Evolutionary conservation across 2,888 invertebrate genomes (phyloP), one percentile per base, ranked within the genome.

Genomic region (Phania funesta): DNA sequence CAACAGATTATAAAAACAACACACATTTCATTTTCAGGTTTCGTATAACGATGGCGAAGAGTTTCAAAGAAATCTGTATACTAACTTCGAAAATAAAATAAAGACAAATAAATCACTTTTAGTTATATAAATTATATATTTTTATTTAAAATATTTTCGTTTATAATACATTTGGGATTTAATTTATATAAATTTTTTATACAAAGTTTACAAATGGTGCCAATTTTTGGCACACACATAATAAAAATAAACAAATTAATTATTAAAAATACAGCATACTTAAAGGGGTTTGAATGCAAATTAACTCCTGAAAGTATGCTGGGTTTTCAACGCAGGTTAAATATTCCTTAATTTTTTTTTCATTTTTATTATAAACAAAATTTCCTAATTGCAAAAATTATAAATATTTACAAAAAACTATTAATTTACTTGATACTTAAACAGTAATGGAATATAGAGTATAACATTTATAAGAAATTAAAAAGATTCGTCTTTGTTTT

Each of bases 81-180:
- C n/a, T n/a, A n/a, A n/a, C n/a, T n/a, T n/a, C n/a, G n/a, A n/a
- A n/a, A n/a, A n/a, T n/a, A n/a, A n/a, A n/a, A n/a, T n/a, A n/a
- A n/a, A n/a, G n/a, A n/a, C n/a, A n/a, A n/a, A n/a, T n/a, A n/a
- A n/a, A n/a, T n/a, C 26, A 26, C 26, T 5, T 5, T 26, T 26
- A 3, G 26, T 26, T 38, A n/a, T 56, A 46, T 74, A 58, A 24
- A 35, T 24, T 73, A 52, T 41, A 54, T 58, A 50, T 71, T 71
- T 64, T 78, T 64, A 56, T 48, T 65, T 67, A 20, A 67, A 58
- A 58, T 77, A 29, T 58, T 62, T 62, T 50, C 58, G 48, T 71
- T 78, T 71, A 60, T 64, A 41, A 78, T 77, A 78, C 64, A 64
- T 20, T 70, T 62, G 26, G 46, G 56, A 56, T 56, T 56, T 64